Evolutionary conservation across 2,113 vertebrate genomes (phyloP).

Genomic region (Ceratotherium simum): DNA sequence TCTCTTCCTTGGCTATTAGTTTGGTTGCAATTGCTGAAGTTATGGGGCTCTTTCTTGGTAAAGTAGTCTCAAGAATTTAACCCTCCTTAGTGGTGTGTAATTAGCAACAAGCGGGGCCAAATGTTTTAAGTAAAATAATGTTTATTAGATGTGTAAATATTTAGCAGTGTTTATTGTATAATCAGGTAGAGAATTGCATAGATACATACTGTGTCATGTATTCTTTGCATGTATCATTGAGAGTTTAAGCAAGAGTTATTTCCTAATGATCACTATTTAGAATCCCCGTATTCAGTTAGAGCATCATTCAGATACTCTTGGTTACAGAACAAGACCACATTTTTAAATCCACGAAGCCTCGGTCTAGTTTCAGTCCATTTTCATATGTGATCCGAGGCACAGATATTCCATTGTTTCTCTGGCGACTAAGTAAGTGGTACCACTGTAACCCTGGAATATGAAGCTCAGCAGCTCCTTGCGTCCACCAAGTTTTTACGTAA

Average conservation of each 20-base stretch:
- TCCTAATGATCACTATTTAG: not conserved
- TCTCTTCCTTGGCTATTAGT: not conserved
- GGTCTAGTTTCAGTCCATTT: not conserved
- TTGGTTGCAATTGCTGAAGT: not conserved
- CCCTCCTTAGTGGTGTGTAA: not conserved
- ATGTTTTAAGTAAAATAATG: not conserved
- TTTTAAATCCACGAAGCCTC: not conserved
- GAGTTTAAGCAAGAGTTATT: not conserved
- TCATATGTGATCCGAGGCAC: not conserved
- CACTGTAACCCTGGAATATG: not conserved
- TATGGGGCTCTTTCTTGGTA: not conserved
- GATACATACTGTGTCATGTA: not conserved
- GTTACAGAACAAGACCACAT: not conserved
- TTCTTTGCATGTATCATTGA: not conserved
- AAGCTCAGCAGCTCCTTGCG: not conserved
- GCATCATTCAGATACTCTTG: not conserved
- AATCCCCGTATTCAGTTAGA: not conserved
- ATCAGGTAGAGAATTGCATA: not conserved
- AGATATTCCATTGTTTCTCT: not conserved
- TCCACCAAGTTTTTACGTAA: not conserved
- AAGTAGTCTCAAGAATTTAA: slow-evolving; percentile 14
- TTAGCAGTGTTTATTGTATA: not conserved
- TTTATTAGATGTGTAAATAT: not conserved
- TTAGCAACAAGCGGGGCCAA: not conserved
- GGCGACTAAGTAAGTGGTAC: not conserved